Conservation (phyloP, 2,113 vertebrate species). For the Bufo bufo region DNA sequence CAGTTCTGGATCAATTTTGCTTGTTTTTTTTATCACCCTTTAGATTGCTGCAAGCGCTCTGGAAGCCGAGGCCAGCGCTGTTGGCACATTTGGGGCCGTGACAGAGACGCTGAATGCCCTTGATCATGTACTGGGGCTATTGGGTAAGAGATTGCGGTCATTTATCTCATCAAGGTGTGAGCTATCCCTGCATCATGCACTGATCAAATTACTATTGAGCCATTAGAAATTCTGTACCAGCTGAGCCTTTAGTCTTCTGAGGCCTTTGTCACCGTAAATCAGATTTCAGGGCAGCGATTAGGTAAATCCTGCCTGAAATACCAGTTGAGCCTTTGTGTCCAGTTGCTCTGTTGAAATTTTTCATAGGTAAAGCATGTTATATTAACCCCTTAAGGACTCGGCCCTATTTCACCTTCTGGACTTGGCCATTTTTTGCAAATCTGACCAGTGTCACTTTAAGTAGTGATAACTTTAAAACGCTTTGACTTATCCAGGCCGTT, state of each 20-base stretch:
- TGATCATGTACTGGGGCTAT: slow-evolving; percentile 72
- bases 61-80: slow-evolving; percentile 67
- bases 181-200: neutral
- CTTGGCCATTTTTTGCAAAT: too few relatives aligned
- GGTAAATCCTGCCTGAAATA: neutral
- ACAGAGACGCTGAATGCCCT: slow-evolving; percentile 69
- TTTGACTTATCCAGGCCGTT: too few relatives aligned
- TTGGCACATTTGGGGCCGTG: slow-evolving; percentile 65
- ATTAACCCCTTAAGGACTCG: too few relatives aligned
- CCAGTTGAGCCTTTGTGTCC: neutral
- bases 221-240: neutral
- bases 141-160: slow-evolving; percentile 70
- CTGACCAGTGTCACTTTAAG: too few relatives aligned
- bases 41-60: slow-evolving; percentile 70
- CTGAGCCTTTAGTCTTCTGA: neutral
- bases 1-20: neutral
- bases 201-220: slow-evolving; percentile 23
- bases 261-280: neutral
- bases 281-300: neutral
- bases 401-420: too few relatives aligned
- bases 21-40: slow-evolving; percentile 1
- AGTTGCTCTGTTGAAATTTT: neutral
- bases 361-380: neutral
- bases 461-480: too few relatives aligned
- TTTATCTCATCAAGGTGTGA: neutral